Base-by-base conservation (phyloP, 1,140 invertebrate genomes). In the Nephotettix cincticeps region DNA sequence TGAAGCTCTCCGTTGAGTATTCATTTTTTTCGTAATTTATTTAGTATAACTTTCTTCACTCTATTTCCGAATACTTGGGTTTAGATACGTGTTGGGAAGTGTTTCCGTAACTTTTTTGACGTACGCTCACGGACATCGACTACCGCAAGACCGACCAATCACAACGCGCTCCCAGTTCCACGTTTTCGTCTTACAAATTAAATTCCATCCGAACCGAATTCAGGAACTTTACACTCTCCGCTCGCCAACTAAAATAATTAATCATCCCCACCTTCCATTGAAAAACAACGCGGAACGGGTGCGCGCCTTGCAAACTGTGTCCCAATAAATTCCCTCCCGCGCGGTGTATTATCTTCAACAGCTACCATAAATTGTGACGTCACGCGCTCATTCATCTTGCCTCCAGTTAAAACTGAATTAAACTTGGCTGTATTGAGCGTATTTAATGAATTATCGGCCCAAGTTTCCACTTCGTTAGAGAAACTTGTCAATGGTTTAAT, bases 231-330 rank as follows among this genome's bases (percentile, higher is more conserved):
- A n/a, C 47, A 9, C 47, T 51, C 47, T 21, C n/a, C 19, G 14
- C n/a, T 51, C 47, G 47, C 47, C 47, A 51, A 51, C 47, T 51
- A 19, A 51, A 17, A 51, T 51, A 51, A 51, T 51, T 51, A 51
- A 19, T 51, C 47, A 51, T 51, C 19, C 6, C 21, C 47, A 6
- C 47, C 47, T 21, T n/a, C 47, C 47, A 4, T 51, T n/a, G 47
- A 9, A 40, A 40, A 40, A 40, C 36, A 40, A 40, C n/a, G n/a
- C n/a, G n/a, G n/a, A n/a, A n/a, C 4, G 32, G 32, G 4, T 14
- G 47, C 47, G 21, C 4, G 6, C 4, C 47, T 51, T 21, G 47
- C 4, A 51, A 51, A 51, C 14, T n/a, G 47, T 19, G 47, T 21
- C 14, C 47, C 3, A 51, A 51, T 51, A 51, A 51, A 51, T 51